Evolutionary conservation across 2,888 invertebrate genomes (phyloP), one percentile per base, ranked within the genome.

Genomic region (Philopedon plagiatum): DNA sequence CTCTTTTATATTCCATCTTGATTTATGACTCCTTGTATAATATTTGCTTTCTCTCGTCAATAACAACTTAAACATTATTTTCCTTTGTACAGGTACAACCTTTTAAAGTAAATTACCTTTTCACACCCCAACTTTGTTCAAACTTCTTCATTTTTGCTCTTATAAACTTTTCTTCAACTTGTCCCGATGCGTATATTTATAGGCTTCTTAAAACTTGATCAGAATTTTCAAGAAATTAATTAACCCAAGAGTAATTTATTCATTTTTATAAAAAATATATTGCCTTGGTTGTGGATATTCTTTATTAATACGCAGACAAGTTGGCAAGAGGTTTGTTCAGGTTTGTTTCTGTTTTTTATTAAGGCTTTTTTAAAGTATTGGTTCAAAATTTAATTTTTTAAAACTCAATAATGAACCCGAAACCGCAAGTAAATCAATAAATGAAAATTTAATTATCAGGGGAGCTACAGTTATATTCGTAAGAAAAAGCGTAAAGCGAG

Each of bases 61-160:
- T 34, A 11, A 9, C 11, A 34, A 34, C 11, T 34, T 34, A 9
- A 11, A 8, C 21, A 7, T 46, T 23, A 46, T 46, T 46, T 46
- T 21, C 23, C 11, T 46, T 19, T 46, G 23, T 46, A 46, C n/a
- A 23, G n/a, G n/a, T n/a, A n/a, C 23, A 11, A 5, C 19, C n/a
- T 46, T 46, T 4, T 23, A 46, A 46, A 46, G 21, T 23, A 23
- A 46, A 46, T 46, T 46, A 23, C 23, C 46, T 46, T 21, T 46
- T 23, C 23, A 46, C 51, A 13, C 51, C 15, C 4, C 44, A 65
- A 57, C 49, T 64, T 37, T 64, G 54, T 34, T 57, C 37, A 56
- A 65, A 44, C 44, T 65, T 57, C 65, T 57, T 57, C 37, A 57
- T 65, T 65, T 57, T 65, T 46, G 44, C 65, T 44, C 44, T 44